phyloP scores from a whole-genome alignment of 2,113 vertebrate species.

The Coptodon rendalli region DNA sequence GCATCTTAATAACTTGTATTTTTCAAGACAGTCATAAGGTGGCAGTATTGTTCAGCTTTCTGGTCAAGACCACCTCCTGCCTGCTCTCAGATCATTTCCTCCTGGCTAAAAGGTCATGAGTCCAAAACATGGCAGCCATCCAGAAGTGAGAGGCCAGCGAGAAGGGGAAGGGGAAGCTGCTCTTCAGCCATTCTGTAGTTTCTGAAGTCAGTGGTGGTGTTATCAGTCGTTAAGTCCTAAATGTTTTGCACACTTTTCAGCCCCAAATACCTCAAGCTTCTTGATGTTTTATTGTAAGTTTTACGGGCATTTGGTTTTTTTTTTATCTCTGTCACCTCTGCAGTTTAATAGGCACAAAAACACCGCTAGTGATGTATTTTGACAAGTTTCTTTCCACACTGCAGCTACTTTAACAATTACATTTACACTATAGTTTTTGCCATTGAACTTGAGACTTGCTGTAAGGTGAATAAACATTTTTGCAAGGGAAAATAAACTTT shows the following conservation, averaged over 20 bases:
- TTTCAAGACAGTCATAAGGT: slow-evolving; percentile 19
- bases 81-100: slow-evolving; percentile 17
- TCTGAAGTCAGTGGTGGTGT: not conserved
- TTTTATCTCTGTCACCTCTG: not conserved
- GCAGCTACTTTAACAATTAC: not conserved
- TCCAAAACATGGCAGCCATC: slow-evolving; percentile 37
- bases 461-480: not conserved
- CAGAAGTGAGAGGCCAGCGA: slow-evolving; percentile 1
- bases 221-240: not conserved
- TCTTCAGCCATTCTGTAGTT: not conserved
- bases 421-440: not conserved
- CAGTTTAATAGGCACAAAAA: not conserved
- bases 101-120: slow-evolving; percentile 39
- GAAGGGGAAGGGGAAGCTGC: not conserved
- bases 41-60: slow-evolving; percentile 1
- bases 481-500: not conserved
- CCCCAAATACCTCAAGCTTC: not conserved
- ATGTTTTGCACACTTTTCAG: not conserved
- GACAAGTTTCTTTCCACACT: not conserved
- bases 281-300: not conserved
- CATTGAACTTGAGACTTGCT: not conserved
- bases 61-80: not conserved
- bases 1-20: not conserved
- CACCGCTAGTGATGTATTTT: rapidly evolving
- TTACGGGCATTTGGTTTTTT: not conserved